Base-by-base conservation (phyloP, 2,113 vertebrate genomes). In the Stigmatopora nigra region DNA sequence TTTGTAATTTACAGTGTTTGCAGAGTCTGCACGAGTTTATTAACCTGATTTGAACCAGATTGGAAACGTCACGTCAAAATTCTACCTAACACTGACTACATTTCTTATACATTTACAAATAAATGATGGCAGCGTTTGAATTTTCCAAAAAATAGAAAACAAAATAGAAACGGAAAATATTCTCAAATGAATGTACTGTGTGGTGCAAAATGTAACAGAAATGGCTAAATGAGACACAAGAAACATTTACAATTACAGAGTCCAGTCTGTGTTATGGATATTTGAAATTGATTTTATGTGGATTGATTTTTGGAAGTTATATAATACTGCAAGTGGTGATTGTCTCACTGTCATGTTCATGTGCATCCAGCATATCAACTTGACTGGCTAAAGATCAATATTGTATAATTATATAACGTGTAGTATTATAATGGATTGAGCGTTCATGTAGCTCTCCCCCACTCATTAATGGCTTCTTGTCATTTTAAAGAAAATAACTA, bases 401-500 rank as follows among this genome's bases (percentile, higher is more conserved):
- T 19, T 60, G 17, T 60, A 55, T 25, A 19, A 25, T 20, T 52
- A 10, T 52, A 19, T 19, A 20, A 20, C 22, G 13, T 5, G 20
- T 22, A 60, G 20, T 22, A 60, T 44, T 20, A 31, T 22, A 55
- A 60, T 60, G 19, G 17, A 60, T 44, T 41, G 58, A 41, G 17
- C 44, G 38, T 60, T 44, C 36, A 60, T 38, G 17, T 41, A 41
- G 17, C 9, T 41, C 17, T 60, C 58, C 10, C 36, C 52, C 22
- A 25, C 10, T 38, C 56, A 58, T 36, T 36, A 58, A 38, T 31
- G 35, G 31, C 31, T 12, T 17, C 25, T 69, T 67, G 36, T 70
- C 63, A 41, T 41, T 41, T 68, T 72, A 71, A 61, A 69, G 17
- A 19, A 38, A 44, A n/a, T 11, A 55, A 61, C 72, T 46, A 58